Conservation (phyloP, 2,797 vertebrate species). For the Tapirus indicus region DNA sequence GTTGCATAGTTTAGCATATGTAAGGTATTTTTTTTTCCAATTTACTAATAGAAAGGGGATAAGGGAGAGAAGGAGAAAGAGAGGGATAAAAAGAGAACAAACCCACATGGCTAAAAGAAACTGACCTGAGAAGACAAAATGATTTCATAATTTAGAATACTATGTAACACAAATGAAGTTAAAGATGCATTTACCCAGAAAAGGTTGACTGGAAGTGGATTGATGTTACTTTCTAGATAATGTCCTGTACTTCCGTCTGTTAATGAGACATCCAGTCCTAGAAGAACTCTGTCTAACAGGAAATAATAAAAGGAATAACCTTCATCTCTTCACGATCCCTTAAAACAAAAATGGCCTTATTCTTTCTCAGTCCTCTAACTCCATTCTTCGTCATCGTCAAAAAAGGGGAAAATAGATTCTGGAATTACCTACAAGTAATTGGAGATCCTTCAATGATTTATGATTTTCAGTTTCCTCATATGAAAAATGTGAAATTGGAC, state of each 20-base stretch:
- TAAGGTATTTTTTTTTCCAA: not conserved
- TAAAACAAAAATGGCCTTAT: slow-evolving; percentile 16
- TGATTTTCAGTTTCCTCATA: not conserved
- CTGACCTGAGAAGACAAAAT: not conserved
- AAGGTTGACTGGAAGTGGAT: not conserved
- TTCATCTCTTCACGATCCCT: not conserved
- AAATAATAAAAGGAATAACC: not conserved
- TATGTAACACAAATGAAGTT: not conserved
- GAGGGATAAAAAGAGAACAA: not conserved
- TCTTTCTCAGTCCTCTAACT: not conserved
- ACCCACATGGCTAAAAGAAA: not conserved
- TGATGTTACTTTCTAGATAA: not conserved
- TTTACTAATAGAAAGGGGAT: not conserved
- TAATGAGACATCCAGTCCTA: not conserved
- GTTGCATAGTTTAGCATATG: not conserved
- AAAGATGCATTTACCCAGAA: not conserved
- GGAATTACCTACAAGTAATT: slow-evolving; percentile 18
- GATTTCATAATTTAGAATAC: not conserved
- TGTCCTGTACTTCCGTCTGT: not conserved
- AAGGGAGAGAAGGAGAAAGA: not conserved
- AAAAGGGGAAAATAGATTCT: not conserved
- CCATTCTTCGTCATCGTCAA: not conserved
- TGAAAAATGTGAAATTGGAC: not conserved
- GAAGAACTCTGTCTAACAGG: not conserved
- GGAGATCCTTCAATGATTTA: slow-evolving; percentile 5